Evolutionary conservation across 2,797 vertebrate genomes (phyloP).

Genomic region (Pachyuromys duprasi): DNA sequence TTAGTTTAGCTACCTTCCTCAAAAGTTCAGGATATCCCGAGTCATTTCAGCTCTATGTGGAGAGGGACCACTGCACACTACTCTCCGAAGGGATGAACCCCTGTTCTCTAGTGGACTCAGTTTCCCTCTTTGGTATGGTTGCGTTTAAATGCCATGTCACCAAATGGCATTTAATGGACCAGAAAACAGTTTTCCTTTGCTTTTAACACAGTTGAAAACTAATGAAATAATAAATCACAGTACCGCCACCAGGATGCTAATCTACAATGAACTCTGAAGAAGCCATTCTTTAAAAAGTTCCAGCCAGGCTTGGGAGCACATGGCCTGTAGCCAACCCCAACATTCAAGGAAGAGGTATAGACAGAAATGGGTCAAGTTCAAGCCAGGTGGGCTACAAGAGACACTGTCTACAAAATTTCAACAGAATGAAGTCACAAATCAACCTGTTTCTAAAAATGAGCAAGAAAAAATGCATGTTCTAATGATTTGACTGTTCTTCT

Average conservation of each 20-base stretch:
- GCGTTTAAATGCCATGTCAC: slow-evolving; percentile 4
- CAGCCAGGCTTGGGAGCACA: neutral
- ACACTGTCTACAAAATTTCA: neutral
- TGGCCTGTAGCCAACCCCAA: neutral
- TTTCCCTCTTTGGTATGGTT: neutral
- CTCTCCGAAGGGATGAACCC: neutral
- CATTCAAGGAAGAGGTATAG: neutral
- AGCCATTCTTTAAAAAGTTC: neutral
- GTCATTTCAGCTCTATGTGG: neutral
- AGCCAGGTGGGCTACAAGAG: neutral
- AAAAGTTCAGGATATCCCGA: neutral
- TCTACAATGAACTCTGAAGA: neutral
- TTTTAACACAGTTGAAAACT: neutral
- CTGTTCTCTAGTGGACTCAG: neutral
- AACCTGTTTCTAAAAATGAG: neutral
- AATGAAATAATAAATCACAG: neutral
- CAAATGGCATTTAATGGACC: neutral
- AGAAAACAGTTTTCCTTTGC: neutral
- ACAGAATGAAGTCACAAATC: neutral
- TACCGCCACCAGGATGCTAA: neutral
- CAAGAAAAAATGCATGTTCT: neutral
- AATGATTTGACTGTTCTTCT: neutral
- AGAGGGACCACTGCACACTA: neutral
- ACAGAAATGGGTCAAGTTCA: neutral
- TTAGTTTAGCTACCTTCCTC: neutral